These are phyloP conservation scores for Podiceps cristatus DNA, from an alignment of 2,113 vertebrate genomes.

Conservation along the genomic window DNA sequence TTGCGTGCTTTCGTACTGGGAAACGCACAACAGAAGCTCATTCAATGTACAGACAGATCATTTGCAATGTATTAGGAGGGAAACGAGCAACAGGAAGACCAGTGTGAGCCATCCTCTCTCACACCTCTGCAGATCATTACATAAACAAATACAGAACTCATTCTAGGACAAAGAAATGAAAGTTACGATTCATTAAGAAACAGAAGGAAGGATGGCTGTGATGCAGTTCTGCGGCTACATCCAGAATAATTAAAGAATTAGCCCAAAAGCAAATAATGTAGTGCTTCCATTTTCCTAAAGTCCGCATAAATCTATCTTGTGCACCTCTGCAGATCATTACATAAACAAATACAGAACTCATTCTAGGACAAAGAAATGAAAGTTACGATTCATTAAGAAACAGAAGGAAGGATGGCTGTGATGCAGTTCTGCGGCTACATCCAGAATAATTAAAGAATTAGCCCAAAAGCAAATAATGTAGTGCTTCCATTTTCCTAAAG, in stretches of 20 bases:
- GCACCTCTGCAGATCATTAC: not conserved
- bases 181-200: not conserved
- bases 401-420: not conserved
- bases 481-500: not conserved
- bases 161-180: not conserved
- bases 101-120: not conserved
- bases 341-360: not conserved
- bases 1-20: not conserved
- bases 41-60: not conserved
- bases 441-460: not conserved
- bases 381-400: not conserved
- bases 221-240: not conserved
- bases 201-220: not conserved
- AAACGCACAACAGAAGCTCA: not conserved
- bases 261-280: not conserved
- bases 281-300: not conserved
- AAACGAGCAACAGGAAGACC: not conserved
- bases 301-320: no score
- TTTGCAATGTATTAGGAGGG: not conserved
- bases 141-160: not conserved
- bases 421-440: not conserved
- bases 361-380: not conserved
- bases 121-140: not conserved
- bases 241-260: not conserved
- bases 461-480: not conserved